These are phyloP conservation scores for Mastigias papua DNA, from an alignment of 30 jellyfish, hydroid and myxozoan species.

Conservation along the genomic window DNA sequence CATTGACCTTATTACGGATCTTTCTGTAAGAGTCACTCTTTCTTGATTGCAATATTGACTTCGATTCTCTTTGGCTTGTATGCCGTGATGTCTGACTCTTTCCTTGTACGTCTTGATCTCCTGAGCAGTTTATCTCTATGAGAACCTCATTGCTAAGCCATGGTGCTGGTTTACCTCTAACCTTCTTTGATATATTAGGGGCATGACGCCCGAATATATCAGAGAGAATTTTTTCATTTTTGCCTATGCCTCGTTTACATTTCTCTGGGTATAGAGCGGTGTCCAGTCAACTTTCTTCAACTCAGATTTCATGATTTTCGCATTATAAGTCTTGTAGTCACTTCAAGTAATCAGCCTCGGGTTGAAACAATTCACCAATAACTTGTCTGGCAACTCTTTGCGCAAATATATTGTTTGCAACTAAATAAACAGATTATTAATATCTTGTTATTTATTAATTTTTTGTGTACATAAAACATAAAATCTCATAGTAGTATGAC, in stretches of 20 bases:
- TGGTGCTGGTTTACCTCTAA: conserved; percentile 28
- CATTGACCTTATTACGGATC: too few species aligned
- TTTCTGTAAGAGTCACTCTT: too few species aligned
- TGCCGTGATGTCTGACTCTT: conserved; percentile 48
- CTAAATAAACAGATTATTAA: too few species aligned
- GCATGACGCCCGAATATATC: conserved; percentile 55
- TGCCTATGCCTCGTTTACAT: conserved; percentile 55
- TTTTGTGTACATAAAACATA: too few species aligned
- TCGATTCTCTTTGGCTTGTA: conserved; percentile 18
- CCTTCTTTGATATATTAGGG: conserved; percentile 50
- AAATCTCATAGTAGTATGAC: too few species aligned
- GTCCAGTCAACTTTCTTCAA: conserved; percentile 41
- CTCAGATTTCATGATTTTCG: conserved; percentile 39
- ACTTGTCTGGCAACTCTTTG: too few species aligned
- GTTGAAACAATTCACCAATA: too few species aligned
- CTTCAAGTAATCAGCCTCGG: conserved; percentile 54
- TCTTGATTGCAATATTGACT: background rate
- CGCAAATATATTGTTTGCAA: too few species aligned
- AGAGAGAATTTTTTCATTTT: conserved; percentile 33
- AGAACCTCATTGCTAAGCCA: conserved; percentile 29
- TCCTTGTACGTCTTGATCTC: conserved; percentile 64
- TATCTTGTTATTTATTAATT: too few species aligned
- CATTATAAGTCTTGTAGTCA: conserved; percentile 20
- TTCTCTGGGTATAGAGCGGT: conserved; percentile 35
- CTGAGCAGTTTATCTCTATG: conserved; percentile 48